Conservation (phyloP, 2,797 vertebrate genomes). For the Acomys russatus region DNA sequence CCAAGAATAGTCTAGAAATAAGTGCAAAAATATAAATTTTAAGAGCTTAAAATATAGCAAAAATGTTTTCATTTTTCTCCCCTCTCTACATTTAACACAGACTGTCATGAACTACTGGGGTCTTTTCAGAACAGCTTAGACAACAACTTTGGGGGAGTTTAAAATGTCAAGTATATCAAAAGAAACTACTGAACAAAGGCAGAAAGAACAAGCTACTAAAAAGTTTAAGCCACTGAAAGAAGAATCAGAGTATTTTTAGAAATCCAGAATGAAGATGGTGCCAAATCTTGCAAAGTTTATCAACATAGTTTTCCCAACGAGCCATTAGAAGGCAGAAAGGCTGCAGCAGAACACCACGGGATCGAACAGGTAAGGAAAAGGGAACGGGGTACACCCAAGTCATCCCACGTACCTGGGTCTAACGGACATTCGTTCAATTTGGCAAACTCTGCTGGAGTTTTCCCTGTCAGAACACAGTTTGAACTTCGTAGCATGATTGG, state of each 20-base stretch:
- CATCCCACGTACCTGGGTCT: slow-evolving; percentile 93
- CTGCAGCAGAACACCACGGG: background rate
- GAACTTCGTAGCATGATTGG: slow-evolving; percentile 99
- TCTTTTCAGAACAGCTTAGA: background rate
- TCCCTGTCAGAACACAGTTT: slow-evolving; percentile 98
- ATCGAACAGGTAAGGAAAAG: background rate
- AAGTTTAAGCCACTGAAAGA: slow-evolving; percentile 42
- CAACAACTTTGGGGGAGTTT: background rate
- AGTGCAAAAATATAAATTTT: background rate
- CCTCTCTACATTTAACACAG: background rate
- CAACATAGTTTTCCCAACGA: slow-evolving; percentile 1
- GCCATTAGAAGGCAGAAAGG: slow-evolving; percentile 19
- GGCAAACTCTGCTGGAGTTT: slow-evolving; percentile 97
- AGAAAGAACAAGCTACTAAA: background rate
- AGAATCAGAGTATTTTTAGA: background rate
- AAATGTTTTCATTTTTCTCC: background rate
- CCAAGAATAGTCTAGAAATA: slow-evolving; percentile 47
- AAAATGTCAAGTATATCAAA: slow-evolving; percentile 23
- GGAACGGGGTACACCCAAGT: background rate
- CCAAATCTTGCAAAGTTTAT: slow-evolving; percentile 10
- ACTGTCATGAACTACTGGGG: background rate
- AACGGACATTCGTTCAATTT: slow-evolving; percentile 98
- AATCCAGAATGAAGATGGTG: slow-evolving; percentile 17
- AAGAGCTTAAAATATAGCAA: slow-evolving; percentile 8
- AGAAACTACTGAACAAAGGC: background rate